Base-by-base conservation (phyloP, 1,140 invertebrate genomes). In the Ceratosolen solmsi region DNA sequence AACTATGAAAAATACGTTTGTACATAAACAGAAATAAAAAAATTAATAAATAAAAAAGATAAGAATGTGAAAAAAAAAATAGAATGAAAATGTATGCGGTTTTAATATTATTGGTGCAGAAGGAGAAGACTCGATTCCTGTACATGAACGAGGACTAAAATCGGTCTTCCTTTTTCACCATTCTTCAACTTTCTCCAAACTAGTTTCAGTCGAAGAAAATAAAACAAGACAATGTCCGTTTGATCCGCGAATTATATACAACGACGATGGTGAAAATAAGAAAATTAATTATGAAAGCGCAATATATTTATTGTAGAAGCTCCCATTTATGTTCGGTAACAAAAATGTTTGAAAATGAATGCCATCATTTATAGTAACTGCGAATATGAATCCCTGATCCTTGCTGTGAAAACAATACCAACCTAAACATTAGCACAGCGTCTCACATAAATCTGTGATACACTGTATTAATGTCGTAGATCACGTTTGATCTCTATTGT, bases 21-120 rank as follows among this genome's bases (percentile, higher is more conserved):
- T 82, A 82, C 27, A 82, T 76, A 76, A 81, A 76, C 15, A 76
- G 2, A 76, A 81, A 68, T 54, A 75, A 75, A 81, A 68, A 74
- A 63, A 80, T 27, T 7, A 41, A 17, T 20, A 54, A 68, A 80
- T 41, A 60, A 74, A 65, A 51, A 74, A 20, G 27, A 56, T 54
- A 68, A 79, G 20, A 79, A 74, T 54, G 33, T 1, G 49, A 70
- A 41, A 49, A 58, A 81, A 80, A 81, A 68, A 68, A 74, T 68
- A 60, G 60, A 68, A 80, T 68, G 41, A 54, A 75, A 75, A 75
- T 81, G 71, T 78, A 73, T 78, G 51, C 72, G 51, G 49, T 77
- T 5, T 54, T 15, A 15, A 54, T 5, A 7, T n/a, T n/a, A 63
- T 7, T 38, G 27, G n/a, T 56, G 49, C 78, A 72, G 63, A 49